These are phyloP conservation scores for Philypnodon macrostomus DNA, from an alignment of 2,797 vertebrate genomes.

Conservation along the genomic window DNA sequence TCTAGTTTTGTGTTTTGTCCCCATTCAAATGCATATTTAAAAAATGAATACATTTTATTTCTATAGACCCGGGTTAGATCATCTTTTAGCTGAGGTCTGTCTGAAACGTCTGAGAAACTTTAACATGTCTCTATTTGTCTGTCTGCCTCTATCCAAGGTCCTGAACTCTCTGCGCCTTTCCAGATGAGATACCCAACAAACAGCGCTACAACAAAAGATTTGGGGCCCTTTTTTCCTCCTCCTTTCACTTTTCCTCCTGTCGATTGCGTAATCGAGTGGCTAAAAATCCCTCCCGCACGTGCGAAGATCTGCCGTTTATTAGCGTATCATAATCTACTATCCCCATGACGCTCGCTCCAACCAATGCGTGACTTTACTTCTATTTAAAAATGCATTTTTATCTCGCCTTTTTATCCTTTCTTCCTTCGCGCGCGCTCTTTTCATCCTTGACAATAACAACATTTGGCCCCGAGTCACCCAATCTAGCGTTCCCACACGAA, in stretches of 20 bases:
- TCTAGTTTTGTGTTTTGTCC: too few species aligned
- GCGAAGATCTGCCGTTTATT: background rate
- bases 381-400: background rate
- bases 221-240: too few species aligned
- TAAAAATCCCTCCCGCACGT: constrained; percentile 16
- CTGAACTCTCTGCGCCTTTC: constrained; percentile 45
- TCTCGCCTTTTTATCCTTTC: background rate
- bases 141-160: constrained; percentile 68
- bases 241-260: background rate
- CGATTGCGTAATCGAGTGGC: constrained; percentile 28
- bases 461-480: constrained; percentile 70
- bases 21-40: too few species aligned
- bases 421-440: constrained; percentile 11
- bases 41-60: too few species aligned
- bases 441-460: constrained; percentile 66
- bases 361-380: background rate
- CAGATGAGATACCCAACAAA: constrained; percentile 7
- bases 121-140: too few species aligned
- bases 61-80: too few species aligned
- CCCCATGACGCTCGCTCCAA: background rate
- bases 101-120: too few species aligned
- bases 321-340: background rate
- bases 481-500: constrained; percentile 48
- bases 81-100: too few species aligned
- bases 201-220: constrained; percentile 10